These are phyloP conservation scores for Anableps anableps DNA, from an alignment of 2,797 vertebrate genomes.

Conservation along the genomic window DNA sequence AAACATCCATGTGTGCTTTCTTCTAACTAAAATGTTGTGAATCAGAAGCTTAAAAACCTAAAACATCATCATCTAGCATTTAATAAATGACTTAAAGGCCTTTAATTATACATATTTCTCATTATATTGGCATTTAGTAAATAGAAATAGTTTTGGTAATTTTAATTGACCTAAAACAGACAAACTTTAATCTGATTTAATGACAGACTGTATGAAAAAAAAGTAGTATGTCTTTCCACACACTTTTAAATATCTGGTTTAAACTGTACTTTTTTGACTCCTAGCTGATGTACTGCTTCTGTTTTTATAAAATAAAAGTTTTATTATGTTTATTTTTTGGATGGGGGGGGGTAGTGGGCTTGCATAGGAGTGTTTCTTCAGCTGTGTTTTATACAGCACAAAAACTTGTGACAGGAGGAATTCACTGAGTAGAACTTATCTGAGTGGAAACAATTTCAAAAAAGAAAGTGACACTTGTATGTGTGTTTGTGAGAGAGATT, in stretches of 20 bases:
- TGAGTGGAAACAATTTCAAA: background rate
- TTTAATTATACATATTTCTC: too few relatives aligned
- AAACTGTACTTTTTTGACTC: background rate
- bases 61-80: background rate
- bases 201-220: background rate
- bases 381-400: background rate
- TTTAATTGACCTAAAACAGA: too few relatives aligned
- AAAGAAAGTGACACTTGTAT: conserved; percentile 13
- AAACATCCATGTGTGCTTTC: too few relatives aligned
- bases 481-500: conserved; percentile 32
- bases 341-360: background rate
- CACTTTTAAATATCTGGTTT: background rate
- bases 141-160: too few relatives aligned
- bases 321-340: background rate
- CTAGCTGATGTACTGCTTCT: background rate
- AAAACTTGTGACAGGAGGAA: background rate
- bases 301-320: background rate
- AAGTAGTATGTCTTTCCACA: background rate
- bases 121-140: too few relatives aligned
- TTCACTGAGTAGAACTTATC: conserved; percentile 10
- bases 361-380: background rate
- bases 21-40: too few relatives aligned
- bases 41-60: background rate
- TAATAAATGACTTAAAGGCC: background rate
- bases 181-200: background rate